Evolutionary conservation across 2,888 invertebrate genomes (phyloP), one percentile per base, ranked within the genome.

Genomic region (Phragmatobia fuliginosa): DNA sequence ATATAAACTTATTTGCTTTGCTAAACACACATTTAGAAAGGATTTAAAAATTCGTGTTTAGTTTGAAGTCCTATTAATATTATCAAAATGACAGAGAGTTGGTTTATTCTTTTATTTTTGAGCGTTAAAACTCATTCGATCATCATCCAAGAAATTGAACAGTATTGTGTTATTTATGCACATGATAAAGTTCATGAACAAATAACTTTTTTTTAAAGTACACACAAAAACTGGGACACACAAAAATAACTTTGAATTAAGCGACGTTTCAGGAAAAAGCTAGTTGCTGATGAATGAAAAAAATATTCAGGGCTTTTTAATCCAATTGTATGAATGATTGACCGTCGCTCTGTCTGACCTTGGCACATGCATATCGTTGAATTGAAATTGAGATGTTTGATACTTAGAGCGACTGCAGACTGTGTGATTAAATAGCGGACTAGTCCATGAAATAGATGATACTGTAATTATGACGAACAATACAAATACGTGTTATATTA

Each of bases 301-400:
- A 52, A 25, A 25, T 52, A 14, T 14, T 25, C 25, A 5, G 14
- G 25, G 11, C 52, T 2, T 56, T 52, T 56, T 25, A 28, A 56
- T 56, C 14, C 28, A 56, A 56, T 56, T 56, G 28, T 56, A 56
- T 56, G 25, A 56, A 56, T 56, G 25, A 28, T 56, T 56, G 28
- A 56, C 52, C 52, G 28, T 56, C 28, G 52, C 52, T 56, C 28
- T 6, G 52, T 28, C 28, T 28, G 52, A 28, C 52, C 52, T 56
- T 56, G 52, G 28, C 11, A 25, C 52, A 25, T 56, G 28, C 52
- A 56, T 56, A 25, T 28, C 11, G 28, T 56, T 56, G 28, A 28
- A 56, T 56, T 45, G 45, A 45, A 45, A 45, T 45, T 56, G 52
- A 56, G 52, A 56, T 25, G 52, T 56, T 28, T 14, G 28, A 56